Evolutionary conservation across 2,888 invertebrate genomes (phyloP).

Genomic region (Ligdia adustata): DNA sequence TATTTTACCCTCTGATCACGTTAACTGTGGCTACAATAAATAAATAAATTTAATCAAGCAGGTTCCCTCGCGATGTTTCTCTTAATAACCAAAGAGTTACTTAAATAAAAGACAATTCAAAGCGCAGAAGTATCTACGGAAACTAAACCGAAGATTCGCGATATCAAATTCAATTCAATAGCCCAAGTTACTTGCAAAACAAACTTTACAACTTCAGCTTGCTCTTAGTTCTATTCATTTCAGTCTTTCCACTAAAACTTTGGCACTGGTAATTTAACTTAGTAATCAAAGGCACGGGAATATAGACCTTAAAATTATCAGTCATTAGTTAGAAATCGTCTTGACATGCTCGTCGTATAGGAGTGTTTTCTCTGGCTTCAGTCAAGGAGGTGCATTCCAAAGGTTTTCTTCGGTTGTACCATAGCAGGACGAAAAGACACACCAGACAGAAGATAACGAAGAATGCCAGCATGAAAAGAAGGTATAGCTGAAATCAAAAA

Average conservation of each 20-base stretch:
- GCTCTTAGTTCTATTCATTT: background rate
- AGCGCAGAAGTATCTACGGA: background rate
- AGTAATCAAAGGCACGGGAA: conserved; percentile 10
- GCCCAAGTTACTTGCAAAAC: background rate
- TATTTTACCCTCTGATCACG: no score
- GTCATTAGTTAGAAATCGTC: conserved; percentile 39
- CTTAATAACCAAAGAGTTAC: no score
- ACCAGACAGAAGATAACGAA: conserved; percentile 60
- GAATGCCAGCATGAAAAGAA: conserved; percentile 67
- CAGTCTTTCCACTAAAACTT: conserved; percentile 3
- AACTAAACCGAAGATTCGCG: background rate
- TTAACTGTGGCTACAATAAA: no score
- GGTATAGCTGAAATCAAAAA: conserved; percentile 61
- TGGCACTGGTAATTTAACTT: conserved; percentile 8
- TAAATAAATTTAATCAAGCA: no score
- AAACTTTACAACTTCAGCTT: background rate
- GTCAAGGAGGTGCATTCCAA: conserved; percentile 41
- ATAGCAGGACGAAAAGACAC: conserved; percentile 52
- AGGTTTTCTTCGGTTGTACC: conserved; percentile 49
- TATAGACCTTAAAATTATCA: conserved; percentile 8
- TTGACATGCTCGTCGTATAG: conserved; percentile 46
- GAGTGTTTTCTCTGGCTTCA: conserved; percentile 56
- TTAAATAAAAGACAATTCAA: no score
- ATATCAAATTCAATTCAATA: background rate
- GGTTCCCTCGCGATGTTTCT: no score